Evolutionary conservation across 1,140 invertebrate species (phyloP).

Genomic region (Meloidogyne hapla): DNA sequence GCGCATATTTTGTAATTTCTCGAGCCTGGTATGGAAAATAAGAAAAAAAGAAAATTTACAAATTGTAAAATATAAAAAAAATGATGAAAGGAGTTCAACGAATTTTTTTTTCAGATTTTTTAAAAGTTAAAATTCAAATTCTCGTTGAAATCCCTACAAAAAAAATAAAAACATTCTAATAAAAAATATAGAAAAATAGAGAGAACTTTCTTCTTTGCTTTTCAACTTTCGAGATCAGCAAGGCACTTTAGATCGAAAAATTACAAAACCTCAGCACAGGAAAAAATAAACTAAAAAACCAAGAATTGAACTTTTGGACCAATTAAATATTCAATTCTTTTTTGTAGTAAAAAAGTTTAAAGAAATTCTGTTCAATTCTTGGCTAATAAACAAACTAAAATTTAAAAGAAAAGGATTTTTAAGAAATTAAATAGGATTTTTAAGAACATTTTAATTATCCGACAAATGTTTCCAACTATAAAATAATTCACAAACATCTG

Average conservation of each 20-base stretch:
- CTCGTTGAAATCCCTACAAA: neutral
- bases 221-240: constrained; percentile 23
- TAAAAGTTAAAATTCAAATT: no score
- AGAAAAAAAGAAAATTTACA: neutral
- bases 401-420: no score
- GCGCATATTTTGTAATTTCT: constrained; percentile 28
- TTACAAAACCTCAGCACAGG: constrained; percentile 20
- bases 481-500: no score
- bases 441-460: no score
- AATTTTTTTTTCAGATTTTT: neutral
- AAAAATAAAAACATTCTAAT: neutral
- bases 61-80: neutral
- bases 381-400: neutral
- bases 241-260: constrained; percentile 29
- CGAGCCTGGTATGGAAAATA: constrained; percentile 20
- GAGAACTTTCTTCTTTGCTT: constrained; percentile 2
- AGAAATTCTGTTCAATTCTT: neutral
- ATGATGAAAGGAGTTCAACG: neutral
- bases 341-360: no score
- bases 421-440: no score
- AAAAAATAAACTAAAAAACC: neutral
- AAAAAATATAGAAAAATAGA: neutral
- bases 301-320: neutral
- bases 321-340: neutral
- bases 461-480: no score